Evolutionary conservation across 2,113 vertebrate genomes (phyloP).

Genomic region (Saimiri boliviensis): DNA sequence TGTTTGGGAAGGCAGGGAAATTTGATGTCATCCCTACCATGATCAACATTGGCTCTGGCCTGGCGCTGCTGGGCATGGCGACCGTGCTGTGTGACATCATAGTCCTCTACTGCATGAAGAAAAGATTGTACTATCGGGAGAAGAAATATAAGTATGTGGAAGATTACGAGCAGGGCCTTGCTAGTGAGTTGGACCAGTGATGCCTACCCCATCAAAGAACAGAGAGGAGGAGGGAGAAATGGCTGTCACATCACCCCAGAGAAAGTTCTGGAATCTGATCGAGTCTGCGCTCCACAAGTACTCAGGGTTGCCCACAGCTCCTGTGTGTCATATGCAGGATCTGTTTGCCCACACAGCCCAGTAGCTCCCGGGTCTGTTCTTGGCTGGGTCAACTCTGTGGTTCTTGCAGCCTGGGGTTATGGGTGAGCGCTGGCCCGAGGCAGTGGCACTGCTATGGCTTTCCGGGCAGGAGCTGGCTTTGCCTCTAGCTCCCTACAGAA

Average conservation of each 20-base stretch:
- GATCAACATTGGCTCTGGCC: constrained; percentile 91
- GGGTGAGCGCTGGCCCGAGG: no score
- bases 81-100: constrained; percentile 89
- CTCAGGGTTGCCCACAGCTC: not conserved
- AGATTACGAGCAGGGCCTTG: constrained; percentile 85
- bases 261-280: not conserved
- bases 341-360: not conserved
- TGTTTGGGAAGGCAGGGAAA: constrained; percentile 92
- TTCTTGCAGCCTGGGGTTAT: not conserved
- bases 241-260: not conserved
- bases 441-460: fast-evolving
- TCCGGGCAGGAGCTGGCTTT: not conserved
- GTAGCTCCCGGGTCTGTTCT: not conserved
- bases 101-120: constrained; percentile 88
- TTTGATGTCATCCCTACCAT: constrained; percentile 92
- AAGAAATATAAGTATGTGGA: constrained; percentile 89
- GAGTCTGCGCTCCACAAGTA: not conserved
- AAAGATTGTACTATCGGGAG: constrained; percentile 86
- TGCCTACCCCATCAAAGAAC: not conserved
- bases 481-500: not conserved
- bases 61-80: constrained; percentile 89
- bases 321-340: not conserved
- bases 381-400: not conserved
- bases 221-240: not conserved
- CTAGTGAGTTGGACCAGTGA: constrained; percentile 53